Percentiles rank a stretch among this genome's conserved stretches.
These are phyloP conservation scores for Pammene aurita DNA, from an alignment of 2,888 invertebrate species.

Conservation along the genomic window DNA sequence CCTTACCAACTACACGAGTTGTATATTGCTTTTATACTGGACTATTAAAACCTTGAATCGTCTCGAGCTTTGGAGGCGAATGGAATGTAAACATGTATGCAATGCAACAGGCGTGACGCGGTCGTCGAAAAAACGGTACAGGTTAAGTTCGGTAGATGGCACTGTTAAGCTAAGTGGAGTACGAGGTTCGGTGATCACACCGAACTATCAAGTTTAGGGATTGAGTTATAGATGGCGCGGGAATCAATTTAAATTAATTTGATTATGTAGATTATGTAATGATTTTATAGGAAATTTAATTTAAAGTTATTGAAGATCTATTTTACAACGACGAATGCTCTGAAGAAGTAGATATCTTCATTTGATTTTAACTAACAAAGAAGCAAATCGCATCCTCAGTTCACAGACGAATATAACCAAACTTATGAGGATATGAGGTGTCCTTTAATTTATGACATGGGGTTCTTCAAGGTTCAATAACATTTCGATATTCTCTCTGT, in stretches of 20 bases:
- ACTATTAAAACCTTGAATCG: neutral
- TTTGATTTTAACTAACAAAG: too few relatives aligned
- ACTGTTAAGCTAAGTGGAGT: conserved; percentile 40
- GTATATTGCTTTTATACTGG: neutral
- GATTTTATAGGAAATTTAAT: too few relatives aligned
- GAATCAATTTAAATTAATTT: neutral
- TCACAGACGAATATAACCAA: too few relatives aligned
- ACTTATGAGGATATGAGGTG: too few relatives aligned
- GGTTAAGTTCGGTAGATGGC: conserved; percentile 70
- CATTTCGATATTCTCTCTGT: too few relatives aligned
- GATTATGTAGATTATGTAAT: too few relatives aligned
- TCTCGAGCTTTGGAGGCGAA: neutral
- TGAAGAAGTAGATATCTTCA: too few relatives aligned
- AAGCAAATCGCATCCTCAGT: too few relatives aligned
- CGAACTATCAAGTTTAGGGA: conserved; percentile 49
- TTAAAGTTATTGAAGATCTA: too few relatives aligned
- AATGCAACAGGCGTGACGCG: conserved; percentile 82
- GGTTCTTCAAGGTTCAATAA: too few relatives aligned
- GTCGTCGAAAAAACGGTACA: conserved; percentile 66
- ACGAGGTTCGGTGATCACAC: conserved; percentile 32
- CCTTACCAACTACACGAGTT: neutral
- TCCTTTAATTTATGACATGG: too few relatives aligned
- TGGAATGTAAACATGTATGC: conserved; percentile 60
- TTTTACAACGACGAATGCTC: too few relatives aligned
- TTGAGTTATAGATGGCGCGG: conserved; percentile 60